Conservation (phyloP, 2,797 vertebrate genomes). For the Sebastiscus albofasciatus region DNA sequence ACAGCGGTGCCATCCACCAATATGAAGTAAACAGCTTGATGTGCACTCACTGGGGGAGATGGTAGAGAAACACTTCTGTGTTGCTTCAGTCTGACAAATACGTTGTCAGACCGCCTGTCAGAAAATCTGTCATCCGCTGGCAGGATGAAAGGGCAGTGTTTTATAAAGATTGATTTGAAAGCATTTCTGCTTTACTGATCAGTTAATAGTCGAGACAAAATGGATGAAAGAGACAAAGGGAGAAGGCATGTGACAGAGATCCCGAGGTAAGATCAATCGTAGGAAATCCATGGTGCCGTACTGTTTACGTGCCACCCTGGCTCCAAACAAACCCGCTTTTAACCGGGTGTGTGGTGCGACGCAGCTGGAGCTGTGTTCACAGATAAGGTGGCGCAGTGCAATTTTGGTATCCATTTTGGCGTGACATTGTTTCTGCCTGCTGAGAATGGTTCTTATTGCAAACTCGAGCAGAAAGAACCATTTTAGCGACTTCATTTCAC, state of each 20-base stretch:
- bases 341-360: not conserved
- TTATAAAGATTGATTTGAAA: slow-evolving; percentile 38
- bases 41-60: not conserved
- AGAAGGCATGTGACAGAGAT: slow-evolving; percentile 11
- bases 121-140: slow-evolving; percentile 17
- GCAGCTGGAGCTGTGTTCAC: slow-evolving; percentile 7
- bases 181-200: slow-evolving; percentile 21
- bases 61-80: slow-evolving; percentile 6
- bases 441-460: not conserved
- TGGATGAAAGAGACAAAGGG: slow-evolving; percentile 10
- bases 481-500: not conserved
- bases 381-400: not conserved
- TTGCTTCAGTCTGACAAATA: slow-evolving; percentile 32
- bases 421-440: not conserved
- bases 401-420: slow-evolving; percentile 4
- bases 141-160: slow-evolving; percentile 30
- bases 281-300: not conserved
- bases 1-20: not conserved
- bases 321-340: not conserved
- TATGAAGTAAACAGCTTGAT: slow-evolving; percentile 1
- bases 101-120: slow-evolving; percentile 17
- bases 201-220: slow-evolving; percentile 28
- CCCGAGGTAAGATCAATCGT: slow-evolving; percentile 7
- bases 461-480: not conserved
- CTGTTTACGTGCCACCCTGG: not conserved